Percentiles rank a stretch among this genome's conserved stretches.
Conservation (phyloP, 2,888 invertebrate species). For the Leucoma salicis region DNA sequence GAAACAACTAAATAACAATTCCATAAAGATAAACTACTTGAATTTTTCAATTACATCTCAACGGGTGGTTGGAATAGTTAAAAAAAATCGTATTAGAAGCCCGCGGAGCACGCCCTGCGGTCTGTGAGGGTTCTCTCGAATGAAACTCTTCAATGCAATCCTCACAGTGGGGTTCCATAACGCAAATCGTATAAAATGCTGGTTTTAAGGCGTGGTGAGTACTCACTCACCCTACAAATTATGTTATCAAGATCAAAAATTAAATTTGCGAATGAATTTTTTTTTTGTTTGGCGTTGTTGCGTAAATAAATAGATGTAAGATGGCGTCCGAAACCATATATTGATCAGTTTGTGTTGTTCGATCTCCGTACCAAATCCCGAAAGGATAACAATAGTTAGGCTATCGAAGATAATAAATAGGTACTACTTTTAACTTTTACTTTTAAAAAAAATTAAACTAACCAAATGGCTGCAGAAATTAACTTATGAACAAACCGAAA, state of each 20-base stretch:
- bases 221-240: constrained; percentile 31
- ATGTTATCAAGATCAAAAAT: constrained; percentile 30
- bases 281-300: constrained; percentile 14
- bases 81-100: constrained; percentile 46
- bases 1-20: not conserved
- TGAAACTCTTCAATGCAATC: constrained; percentile 54
- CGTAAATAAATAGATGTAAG: too few relatives aligned
- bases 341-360: too few relatives aligned
- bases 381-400: too few relatives aligned
- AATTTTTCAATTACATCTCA: constrained; percentile 36
- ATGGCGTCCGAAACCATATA: too few relatives aligned
- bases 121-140: constrained; percentile 38
- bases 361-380: too few relatives aligned
- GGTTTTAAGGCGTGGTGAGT: constrained; percentile 40
- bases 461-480: too few relatives aligned
- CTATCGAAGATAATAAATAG: too few relatives aligned
- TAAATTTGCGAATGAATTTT: constrained; percentile 28
- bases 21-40: constrained; percentile 9
- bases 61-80: constrained; percentile 40
- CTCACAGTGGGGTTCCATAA: constrained; percentile 46
- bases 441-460: too few relatives aligned
- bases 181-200: constrained; percentile 36
- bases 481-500: too few relatives aligned
- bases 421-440: too few relatives aligned
- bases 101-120: constrained; percentile 74